phyloP scores from a whole-genome alignment of 2,113 vertebrate species.

The Conger conger region DNA sequence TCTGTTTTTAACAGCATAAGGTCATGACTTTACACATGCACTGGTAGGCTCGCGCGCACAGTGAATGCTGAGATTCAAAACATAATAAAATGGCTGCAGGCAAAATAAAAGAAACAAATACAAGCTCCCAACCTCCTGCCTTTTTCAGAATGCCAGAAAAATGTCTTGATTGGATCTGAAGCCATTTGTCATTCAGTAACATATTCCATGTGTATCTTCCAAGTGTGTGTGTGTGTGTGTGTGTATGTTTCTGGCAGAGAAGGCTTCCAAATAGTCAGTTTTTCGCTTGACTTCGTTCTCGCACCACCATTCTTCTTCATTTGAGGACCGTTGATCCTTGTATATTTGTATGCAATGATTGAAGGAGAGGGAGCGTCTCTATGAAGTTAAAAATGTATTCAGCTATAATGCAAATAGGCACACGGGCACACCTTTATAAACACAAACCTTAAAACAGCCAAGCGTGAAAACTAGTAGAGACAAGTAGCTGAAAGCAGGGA shows the following conservation, averaged over 20 bases:
- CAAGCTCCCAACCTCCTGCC: constrained; percentile 45
- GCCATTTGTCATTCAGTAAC: constrained; percentile 69
- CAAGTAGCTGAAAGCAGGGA: neutral
- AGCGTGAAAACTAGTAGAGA: neutral
- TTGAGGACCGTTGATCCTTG: neutral
- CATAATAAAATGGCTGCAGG: constrained; percentile 53
- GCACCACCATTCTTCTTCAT: constrained; percentile 3
- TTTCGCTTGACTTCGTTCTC: neutral
- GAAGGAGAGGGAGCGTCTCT: constrained; percentile 29
- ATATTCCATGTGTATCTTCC: constrained; percentile 66
- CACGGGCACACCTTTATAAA: neutral
- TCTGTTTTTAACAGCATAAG: constrained; percentile 56
- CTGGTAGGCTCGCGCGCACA: constrained; percentile 46
- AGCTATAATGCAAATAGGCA: neutral
- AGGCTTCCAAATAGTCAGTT: constrained; percentile 45
- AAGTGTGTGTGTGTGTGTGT: constrained; percentile 37
- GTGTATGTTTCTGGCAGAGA: constrained; percentile 41
- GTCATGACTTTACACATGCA: constrained; percentile 62
- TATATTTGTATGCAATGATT: neutral
- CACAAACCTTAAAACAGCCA: neutral
- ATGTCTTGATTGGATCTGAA: constrained; percentile 55
- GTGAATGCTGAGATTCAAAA: constrained; percentile 46
- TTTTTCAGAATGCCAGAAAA: constrained; percentile 61
- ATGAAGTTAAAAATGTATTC: neutral
- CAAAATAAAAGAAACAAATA: constrained; percentile 48